A percentile compares a stretch with the other conserved stretches of the same genome.
These are phyloP conservation scores for Harpagifer antarcticus DNA, from an alignment of 2,797 vertebrate genomes.

Conservation along the genomic window DNA sequence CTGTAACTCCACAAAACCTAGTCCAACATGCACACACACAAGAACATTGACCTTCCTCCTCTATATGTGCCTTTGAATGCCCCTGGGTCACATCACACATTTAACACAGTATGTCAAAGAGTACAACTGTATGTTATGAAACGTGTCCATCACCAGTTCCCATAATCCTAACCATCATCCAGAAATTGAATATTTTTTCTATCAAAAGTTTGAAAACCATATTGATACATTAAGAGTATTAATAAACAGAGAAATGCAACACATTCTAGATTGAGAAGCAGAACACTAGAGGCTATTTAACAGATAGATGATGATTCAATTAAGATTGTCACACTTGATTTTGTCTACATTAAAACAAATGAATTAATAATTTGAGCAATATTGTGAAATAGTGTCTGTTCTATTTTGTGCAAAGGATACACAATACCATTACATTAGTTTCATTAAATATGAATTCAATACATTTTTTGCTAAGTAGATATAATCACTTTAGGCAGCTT, in stretches of 20 bases:
- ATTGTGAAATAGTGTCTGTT: neutral
- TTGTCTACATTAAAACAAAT: neutral
- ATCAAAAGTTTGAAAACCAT: neutral
- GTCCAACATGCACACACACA: slow-evolving; percentile 21
- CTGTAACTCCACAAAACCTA: slow-evolving; percentile 38
- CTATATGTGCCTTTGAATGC: slow-evolving; percentile 11
- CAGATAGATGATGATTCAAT: neutral
- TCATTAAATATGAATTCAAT: neutral
- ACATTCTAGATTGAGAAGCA: neutral
- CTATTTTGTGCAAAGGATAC: neutral
- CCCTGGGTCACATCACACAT: slow-evolving; percentile 11
- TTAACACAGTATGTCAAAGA: neutral
- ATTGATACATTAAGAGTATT: neutral
- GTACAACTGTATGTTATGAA: neutral
- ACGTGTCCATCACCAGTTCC: neutral
- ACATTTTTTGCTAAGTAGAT: slow-evolving; percentile 3
- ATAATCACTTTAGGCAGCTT: slow-evolving; percentile 1
- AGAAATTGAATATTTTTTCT: neutral
- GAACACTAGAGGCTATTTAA: neutral
- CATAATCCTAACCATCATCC: neutral
- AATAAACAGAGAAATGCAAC: neutral
- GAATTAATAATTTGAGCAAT: neutral
- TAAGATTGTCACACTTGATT: neutral
- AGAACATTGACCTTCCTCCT: neutral
- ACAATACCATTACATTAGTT: neutral